phyloP scores from a whole-genome alignment of 1,140 invertebrate genomes.

The Tetramorium simillimum region DNA sequence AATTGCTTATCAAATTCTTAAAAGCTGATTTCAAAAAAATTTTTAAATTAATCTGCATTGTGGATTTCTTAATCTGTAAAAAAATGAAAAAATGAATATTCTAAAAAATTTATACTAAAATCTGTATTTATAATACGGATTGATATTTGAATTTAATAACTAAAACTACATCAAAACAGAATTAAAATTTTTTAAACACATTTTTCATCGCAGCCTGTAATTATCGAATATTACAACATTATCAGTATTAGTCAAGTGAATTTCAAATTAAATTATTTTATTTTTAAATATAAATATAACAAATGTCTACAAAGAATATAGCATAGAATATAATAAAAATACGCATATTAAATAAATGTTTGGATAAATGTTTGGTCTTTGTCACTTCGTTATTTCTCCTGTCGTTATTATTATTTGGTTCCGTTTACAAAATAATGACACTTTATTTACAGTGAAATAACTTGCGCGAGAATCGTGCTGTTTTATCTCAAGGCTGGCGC shows the following conservation, averaged over 20 bases:
- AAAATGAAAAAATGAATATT: no score
- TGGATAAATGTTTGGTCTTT: background rate
- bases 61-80: no score
- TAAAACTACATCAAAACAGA: no score
- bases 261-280: background rate
- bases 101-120: no score
- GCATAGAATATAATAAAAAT: background rate
- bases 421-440: background rate
- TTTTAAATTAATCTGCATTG: no score
- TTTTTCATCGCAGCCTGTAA: no score
- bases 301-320: background rate
- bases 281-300: background rate
- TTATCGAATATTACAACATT: no score
- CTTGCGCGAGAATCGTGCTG: constrained; percentile 5
- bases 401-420: background rate
- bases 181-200: no score
- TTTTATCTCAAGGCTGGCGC: constrained; percentile 42
- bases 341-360: background rate
- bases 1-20: no score
- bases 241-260: background rate
- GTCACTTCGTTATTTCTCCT: background rate
- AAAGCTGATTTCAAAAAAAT: no score
- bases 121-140: no score
- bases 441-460: background rate
- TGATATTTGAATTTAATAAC: no score